These are phyloP conservation scores for Apocheima hispidaria DNA, from an alignment of 2,888 invertebrate species.

Conservation along the genomic window DNA sequence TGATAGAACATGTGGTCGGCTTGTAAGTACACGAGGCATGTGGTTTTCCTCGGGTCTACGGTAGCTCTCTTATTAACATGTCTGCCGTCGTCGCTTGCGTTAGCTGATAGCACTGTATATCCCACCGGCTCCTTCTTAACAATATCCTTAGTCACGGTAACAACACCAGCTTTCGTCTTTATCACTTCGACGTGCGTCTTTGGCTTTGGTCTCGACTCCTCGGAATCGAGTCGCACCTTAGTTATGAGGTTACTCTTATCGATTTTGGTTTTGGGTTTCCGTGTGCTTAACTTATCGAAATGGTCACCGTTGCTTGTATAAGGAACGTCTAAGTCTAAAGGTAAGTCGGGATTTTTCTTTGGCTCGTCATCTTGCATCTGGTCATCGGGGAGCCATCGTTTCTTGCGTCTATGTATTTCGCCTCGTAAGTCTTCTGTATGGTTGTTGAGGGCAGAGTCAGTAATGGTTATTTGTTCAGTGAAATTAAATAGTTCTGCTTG, in stretches of 20 bases:
- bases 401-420: slow-evolving; percentile 78
- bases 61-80: slow-evolving; percentile 89
- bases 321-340: slow-evolving; percentile 88
- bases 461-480: slow-evolving; percentile 63
- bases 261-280: slow-evolving; percentile 83
- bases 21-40: slow-evolving; percentile 97
- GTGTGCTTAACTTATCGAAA: slow-evolving; percentile 79
- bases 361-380: slow-evolving; percentile 86
- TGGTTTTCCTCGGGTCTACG: slow-evolving; percentile 94
- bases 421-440: slow-evolving; percentile 71
- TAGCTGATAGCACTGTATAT: slow-evolving; percentile 77
- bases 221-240: slow-evolving; percentile 82
- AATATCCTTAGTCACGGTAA: slow-evolving; percentile 88
- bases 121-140: slow-evolving; percentile 86
- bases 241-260: slow-evolving; percentile 84
- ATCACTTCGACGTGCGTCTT: slow-evolving; percentile 89
- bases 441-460: slow-evolving; percentile 64
- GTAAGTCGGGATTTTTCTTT: slow-evolving; percentile 88
- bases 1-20: slow-evolving; percentile 98
- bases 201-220: slow-evolving; percentile 87
- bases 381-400: slow-evolving; percentile 90
- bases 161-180: slow-evolving; percentile 88
- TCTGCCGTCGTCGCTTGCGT: slow-evolving; percentile 83
- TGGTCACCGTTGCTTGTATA: slow-evolving; percentile 87
- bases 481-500: slow-evolving; percentile 75